A percentile compares a stretch with the other conserved stretches of the same genome.
Evolutionary conservation across 1,140 invertebrate genomes (phyloP).

Genomic region (Bombus soroeensis): DNA sequence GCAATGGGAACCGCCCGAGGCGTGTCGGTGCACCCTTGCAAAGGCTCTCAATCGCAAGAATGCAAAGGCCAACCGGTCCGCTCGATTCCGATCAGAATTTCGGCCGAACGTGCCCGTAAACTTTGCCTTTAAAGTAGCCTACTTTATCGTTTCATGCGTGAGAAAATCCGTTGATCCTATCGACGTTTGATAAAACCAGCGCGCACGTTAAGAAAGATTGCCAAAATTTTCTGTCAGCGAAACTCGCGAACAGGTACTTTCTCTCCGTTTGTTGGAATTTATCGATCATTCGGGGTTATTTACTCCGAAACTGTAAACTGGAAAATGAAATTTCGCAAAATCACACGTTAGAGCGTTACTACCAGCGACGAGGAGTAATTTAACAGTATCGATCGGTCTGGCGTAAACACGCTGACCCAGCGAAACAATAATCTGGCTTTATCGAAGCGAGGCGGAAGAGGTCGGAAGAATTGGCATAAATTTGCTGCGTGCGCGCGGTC

Average conservation of each 20-base stretch:
- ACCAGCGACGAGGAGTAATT: background rate
- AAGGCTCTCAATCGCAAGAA: constrained; percentile 71
- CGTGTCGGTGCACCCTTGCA: constrained; percentile 69
- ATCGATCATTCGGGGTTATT: fast-evolving
- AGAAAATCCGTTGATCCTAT: background rate
- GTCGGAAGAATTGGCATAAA: constrained; percentile 23
- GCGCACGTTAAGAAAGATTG: too few relatives aligned
- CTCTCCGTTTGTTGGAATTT: too few relatives aligned
- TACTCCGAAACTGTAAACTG: too few relatives aligned
- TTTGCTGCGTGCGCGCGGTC: background rate
- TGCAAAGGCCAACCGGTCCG: constrained; percentile 53
- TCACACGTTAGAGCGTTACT: background rate
- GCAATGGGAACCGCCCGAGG: constrained; percentile 75
- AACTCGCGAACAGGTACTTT: too few relatives aligned
- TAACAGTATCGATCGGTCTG: constrained; percentile 7
- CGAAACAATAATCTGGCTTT: constrained; percentile 14
- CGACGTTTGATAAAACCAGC: too few relatives aligned
- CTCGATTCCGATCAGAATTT: constrained; percentile 61
- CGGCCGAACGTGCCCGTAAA: constrained; percentile 41
- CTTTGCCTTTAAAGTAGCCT: constrained; percentile 21
- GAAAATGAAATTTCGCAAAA: background rate
- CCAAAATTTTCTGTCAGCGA: too few relatives aligned
- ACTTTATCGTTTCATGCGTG: constrained; percentile 7
- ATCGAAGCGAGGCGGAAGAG: constrained; percentile 18
- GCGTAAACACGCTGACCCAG: background rate